Percentiles rank a stretch among this genome's conserved stretches.
phyloP scores from a whole-genome alignment of 30 jellyfish, hydroid and myxozoan genomes.

The Hydra vulgaris region DNA sequence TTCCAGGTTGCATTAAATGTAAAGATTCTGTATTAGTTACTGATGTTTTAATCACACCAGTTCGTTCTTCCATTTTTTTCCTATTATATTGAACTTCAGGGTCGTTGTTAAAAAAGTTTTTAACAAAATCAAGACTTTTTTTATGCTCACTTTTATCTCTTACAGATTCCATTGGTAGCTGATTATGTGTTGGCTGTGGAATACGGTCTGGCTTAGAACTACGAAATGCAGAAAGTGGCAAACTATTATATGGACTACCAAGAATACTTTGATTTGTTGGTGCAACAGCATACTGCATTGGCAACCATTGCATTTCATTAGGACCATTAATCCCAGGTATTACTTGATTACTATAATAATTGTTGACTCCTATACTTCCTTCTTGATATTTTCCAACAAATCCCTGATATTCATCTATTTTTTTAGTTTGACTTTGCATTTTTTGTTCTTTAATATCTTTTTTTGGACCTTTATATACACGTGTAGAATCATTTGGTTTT shows the following conservation, averaged over 20 bases:
- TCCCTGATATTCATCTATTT: background rate
- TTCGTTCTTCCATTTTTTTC: slow-evolving; percentile 8
- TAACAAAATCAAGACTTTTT: slow-evolving; percentile 33
- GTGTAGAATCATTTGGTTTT: slow-evolving; percentile 1
- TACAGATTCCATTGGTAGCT: background rate
- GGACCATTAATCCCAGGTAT: slow-evolving; percentile 11
- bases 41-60: slow-evolving; percentile 4
- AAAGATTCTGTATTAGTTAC: background rate
- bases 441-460: background rate
- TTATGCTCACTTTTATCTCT: slow-evolving; percentile 25
- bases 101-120: slow-evolving; percentile 24
- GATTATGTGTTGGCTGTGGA: background rate
- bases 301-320: slow-evolving; percentile 17
- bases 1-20: background rate
- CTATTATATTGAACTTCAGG: slow-evolving; percentile 34
- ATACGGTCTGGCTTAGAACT: background rate
- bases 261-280: slow-evolving; percentile 19
- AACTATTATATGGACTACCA: slow-evolving; percentile 14
- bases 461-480: background rate
- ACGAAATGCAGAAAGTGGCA: background rate
- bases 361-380: background rate
- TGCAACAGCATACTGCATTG: slow-evolving; percentile 11
- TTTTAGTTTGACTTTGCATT: background rate
- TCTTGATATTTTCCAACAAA: slow-evolving; percentile 12
- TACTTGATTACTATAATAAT: background rate